These are phyloP conservation scores for Sitta carolinensis DNA, from an alignment of 2,797 vertebrate genomes.

Conservation along the genomic window DNA sequence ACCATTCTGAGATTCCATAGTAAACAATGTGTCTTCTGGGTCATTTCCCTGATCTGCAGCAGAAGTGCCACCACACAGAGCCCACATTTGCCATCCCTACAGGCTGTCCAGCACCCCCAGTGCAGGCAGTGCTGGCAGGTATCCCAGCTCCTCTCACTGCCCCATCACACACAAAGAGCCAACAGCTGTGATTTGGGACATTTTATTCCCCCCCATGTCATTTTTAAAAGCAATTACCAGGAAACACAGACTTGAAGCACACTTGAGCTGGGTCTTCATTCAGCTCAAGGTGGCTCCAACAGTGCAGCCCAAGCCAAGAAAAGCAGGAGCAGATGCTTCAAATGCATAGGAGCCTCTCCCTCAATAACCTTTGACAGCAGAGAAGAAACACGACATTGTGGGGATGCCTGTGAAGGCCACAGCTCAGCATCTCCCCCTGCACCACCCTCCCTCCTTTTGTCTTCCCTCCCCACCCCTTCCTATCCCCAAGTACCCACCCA, in stretches of 20 bases:
- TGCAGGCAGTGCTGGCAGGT: not conserved
- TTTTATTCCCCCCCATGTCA: not conserved
- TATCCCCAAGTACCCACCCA: too few relatives aligned
- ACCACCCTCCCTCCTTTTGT: not conserved
- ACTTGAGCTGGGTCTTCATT: not conserved
- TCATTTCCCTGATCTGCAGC: not conserved
- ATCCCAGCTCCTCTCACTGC: not conserved
- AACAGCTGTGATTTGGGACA: not conserved
- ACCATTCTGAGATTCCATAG: not conserved
- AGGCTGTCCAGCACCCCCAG: not conserved
- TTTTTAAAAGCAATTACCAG: not conserved
- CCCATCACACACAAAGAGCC: not conserved
- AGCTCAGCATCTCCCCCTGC: not conserved
- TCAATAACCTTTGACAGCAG: not conserved
- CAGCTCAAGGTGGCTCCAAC: fast-evolving
- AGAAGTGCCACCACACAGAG: not conserved
- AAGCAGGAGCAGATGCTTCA: fast-evolving
- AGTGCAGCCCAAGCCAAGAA: not conserved
- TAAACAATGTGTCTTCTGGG: not conserved
- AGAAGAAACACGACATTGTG: fast-evolving
- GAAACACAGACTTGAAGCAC: not conserved
- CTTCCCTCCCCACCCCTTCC: not conserved
- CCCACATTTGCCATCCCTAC: not conserved
- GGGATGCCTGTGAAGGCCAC: not conserved
- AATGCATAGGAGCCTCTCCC: fast-evolving